Conservation (phyloP, 2,113 vertebrate genomes). For the Podiceps cristatus region DNA sequence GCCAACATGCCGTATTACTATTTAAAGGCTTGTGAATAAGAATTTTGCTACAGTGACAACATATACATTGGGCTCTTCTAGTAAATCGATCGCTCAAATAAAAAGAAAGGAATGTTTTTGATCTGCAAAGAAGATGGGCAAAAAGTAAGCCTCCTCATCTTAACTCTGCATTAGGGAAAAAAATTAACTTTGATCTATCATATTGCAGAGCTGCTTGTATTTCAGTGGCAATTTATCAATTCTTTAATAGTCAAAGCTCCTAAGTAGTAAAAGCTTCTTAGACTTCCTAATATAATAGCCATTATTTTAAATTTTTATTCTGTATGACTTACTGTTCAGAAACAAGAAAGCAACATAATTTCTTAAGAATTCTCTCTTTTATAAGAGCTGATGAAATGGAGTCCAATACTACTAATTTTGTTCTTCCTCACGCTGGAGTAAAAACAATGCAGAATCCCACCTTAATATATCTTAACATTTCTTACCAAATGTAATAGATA, state of each 20-base stretch:
- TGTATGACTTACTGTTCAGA: background rate
- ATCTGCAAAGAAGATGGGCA: conserved; percentile 17
- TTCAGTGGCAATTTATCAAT: conserved; percentile 51
- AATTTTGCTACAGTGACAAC: conserved; percentile 26
- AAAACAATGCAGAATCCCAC: background rate
- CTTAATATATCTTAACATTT: background rate
- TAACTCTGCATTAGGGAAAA: conserved; percentile 16
- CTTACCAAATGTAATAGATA: background rate
- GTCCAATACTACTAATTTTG: background rate
- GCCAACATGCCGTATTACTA: background rate
- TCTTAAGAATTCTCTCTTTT: background rate
- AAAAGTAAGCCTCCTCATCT: conserved; percentile 31
- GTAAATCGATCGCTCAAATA: conserved; percentile 47
- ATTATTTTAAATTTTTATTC: background rate
- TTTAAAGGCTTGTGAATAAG: background rate
- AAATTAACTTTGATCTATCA: conserved; percentile 61
- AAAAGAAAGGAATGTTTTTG: conserved; percentile 51
- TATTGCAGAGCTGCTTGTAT: conserved; percentile 29
- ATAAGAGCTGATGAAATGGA: background rate
- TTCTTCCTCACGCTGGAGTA: background rate
- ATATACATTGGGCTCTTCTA: background rate
- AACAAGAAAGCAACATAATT: background rate
- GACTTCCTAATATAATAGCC: background rate
- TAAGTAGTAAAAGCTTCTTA: conserved; percentile 35
- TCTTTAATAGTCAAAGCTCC: conserved; percentile 51